phyloP scores from a whole-genome alignment of 2,888 invertebrate species.

The Pachydiplax longipennis region DNA sequence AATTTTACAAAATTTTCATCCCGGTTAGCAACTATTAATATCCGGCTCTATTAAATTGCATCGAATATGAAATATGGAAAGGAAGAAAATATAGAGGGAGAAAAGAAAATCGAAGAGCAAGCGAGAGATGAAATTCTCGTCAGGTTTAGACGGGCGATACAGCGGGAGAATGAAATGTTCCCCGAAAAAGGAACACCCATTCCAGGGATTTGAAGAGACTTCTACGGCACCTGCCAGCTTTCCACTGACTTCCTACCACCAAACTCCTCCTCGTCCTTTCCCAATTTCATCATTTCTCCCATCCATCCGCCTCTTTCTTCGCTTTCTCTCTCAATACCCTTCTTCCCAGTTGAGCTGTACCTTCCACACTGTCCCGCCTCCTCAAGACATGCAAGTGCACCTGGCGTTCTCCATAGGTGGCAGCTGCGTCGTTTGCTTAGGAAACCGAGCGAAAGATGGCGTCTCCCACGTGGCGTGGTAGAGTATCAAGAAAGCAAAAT shows the following conservation, averaged over 20 bases:
- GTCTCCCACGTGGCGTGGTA: background rate
- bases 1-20: no score
- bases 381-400: background rate
- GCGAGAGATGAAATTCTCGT: background rate
- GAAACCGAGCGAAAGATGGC: background rate
- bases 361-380: background rate
- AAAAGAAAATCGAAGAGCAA: background rate
- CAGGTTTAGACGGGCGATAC: background rate
- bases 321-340: no score
- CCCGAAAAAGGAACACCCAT: background rate
- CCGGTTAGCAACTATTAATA: no score
- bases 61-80: background rate
- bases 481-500: background rate
- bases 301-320: background rate
- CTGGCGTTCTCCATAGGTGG: background rate
- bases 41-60: no score
- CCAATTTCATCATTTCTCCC: background rate
- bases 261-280: background rate
- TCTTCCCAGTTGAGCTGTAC: background rate
- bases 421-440: background rate
- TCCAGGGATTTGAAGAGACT: background rate
- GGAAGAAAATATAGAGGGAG: background rate
- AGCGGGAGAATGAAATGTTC: background rate
- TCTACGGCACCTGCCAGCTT: background rate
- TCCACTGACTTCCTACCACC: background rate